Conservation (phyloP, 2,113 vertebrate species). For the Rhombomys opimus region DNA sequence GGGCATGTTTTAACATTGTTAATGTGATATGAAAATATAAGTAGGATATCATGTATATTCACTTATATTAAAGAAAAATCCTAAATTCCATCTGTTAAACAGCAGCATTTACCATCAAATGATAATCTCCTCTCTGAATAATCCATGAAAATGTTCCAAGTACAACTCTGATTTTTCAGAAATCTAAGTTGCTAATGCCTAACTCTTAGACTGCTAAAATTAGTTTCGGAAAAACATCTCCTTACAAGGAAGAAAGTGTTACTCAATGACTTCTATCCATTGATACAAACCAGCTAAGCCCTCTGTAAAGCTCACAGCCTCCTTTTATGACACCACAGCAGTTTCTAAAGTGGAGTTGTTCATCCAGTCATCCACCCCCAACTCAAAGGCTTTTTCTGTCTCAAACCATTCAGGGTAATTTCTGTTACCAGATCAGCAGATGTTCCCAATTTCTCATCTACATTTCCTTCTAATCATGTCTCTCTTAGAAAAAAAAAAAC, state of each 20-base stretch:
- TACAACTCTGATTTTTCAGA: background rate
- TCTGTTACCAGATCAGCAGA: slow-evolving; percentile 48
- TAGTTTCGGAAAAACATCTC: background rate
- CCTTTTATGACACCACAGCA: background rate
- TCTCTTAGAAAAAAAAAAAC: background rate
- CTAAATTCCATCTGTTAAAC: background rate
- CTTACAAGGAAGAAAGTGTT: background rate
- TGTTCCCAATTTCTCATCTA: slow-evolving; percentile 54
- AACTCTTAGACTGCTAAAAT: slow-evolving; percentile 33
- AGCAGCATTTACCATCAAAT: background rate
- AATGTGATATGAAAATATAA: background rate
- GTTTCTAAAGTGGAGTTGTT: slow-evolving; percentile 33
- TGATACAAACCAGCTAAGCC: background rate
- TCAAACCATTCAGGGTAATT: slow-evolving; percentile 20
- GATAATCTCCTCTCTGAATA: background rate
- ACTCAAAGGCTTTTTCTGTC: slow-evolving; percentile 6
- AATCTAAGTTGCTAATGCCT: background rate
- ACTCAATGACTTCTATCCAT: background rate
- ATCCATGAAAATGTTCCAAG: background rate
- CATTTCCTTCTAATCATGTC: slow-evolving; percentile 9
- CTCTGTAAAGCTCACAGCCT: background rate
- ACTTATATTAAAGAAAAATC: background rate
- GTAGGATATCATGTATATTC: background rate
- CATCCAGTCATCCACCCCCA: background rate
- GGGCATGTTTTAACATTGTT: background rate